These are phyloP conservation scores for Thyatira batis DNA, from an alignment of 2,888 invertebrate species.

Conservation along the genomic window DNA sequence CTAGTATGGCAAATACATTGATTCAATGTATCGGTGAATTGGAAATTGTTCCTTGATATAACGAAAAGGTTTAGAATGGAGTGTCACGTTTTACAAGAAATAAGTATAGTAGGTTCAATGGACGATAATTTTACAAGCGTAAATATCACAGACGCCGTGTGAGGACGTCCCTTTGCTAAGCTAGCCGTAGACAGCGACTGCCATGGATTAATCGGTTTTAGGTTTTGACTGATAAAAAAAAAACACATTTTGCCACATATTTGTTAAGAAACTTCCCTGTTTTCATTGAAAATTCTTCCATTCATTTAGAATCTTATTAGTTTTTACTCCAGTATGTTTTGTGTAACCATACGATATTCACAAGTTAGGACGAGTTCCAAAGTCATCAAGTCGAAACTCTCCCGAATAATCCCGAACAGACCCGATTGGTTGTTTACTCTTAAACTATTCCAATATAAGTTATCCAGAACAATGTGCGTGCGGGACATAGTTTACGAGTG, in stretches of 20 bases:
- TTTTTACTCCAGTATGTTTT: not conserved
- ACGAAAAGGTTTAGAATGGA: conserved; percentile 34
- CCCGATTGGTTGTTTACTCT: conserved; percentile 48
- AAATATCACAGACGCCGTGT: conserved; percentile 69
- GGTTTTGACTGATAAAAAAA: not conserved
- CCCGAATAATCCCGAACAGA: conserved; percentile 27
- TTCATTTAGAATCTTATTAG: not conserved
- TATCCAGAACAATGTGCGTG: conserved; percentile 79
- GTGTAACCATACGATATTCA: not conserved
- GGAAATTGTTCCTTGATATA: conserved; percentile 26
- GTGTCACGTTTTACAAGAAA: conserved; percentile 33
- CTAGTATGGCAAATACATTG: conserved; percentile 24
- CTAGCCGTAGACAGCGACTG: conserved; percentile 48
- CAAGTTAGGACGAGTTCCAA: not conserved
- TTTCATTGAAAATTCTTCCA: not conserved
- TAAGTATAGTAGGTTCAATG: conserved; percentile 59
- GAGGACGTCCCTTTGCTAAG: conserved; percentile 61
- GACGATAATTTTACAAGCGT: conserved; percentile 78
- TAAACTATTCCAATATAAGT: conserved; percentile 75
- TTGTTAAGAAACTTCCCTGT: no score
- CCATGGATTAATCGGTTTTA: conserved; percentile 28
- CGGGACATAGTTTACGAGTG: conserved; percentile 41
- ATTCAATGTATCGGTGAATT: conserved; percentile 12
- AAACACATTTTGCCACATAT: no score
- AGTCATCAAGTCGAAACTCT: conserved; percentile 13